A percentile compares a stretch with the other conserved stretches of the same genome.
Conservation (phyloP, 1,140 invertebrate species). For the Muscidifurax raptorellus region DNA sequence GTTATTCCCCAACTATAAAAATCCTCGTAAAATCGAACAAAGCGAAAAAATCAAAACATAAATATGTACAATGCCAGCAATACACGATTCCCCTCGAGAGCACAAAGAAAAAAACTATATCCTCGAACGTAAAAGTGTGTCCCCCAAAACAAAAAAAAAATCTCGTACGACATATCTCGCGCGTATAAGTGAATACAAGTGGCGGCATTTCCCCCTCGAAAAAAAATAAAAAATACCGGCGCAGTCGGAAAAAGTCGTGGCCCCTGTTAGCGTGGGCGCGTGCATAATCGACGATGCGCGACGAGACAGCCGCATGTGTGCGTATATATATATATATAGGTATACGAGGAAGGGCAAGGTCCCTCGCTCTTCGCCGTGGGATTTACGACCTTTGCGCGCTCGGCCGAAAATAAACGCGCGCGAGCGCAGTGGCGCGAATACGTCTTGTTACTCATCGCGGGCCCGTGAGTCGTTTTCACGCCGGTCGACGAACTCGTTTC, state of each 20-base stretch:
- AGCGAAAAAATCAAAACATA: too few relatives aligned
- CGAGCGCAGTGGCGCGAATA: constrained; percentile 10
- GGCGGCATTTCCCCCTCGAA: neutral
- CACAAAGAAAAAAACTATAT: neutral
- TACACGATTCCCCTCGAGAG: neutral
- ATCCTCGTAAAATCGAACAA: too few relatives aligned
- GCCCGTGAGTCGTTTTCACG: neutral
- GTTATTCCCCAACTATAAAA: too few relatives aligned
- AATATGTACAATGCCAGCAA: too few relatives aligned
- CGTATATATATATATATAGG: too few relatives aligned
- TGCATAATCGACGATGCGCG: constrained; percentile 37
- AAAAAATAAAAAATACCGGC: neutral
- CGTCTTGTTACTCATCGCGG: constrained; percentile 37
- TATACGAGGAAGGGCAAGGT: constrained; percentile 34
- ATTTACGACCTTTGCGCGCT: constrained; percentile 35
- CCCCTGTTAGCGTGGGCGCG: constrained; percentile 24
- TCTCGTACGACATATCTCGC: neutral
- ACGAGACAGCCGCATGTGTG: neutral
- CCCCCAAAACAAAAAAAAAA: neutral
- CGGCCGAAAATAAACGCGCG: constrained; percentile 28
- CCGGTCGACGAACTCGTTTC: constrained; percentile 15
- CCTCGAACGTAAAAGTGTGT: too few relatives aligned
- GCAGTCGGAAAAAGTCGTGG: neutral
- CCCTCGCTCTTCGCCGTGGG: neutral
- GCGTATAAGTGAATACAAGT: neutral